These are phyloP conservation scores for Alloplasta piceator DNA, from an alignment of 2,888 invertebrate species.

Conservation along the genomic window DNA sequence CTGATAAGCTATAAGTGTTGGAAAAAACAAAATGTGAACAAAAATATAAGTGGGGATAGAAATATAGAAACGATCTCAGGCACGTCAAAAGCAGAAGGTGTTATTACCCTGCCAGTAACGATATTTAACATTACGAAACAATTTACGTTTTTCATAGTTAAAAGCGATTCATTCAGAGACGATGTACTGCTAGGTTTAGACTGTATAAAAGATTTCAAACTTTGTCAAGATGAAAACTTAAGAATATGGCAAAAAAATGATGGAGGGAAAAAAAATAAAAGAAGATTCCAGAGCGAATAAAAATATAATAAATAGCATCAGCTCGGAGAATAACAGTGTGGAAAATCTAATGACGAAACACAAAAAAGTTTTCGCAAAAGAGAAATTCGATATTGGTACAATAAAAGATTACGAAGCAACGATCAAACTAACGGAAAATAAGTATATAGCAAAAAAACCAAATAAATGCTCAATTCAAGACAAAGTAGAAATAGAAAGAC, in stretches of 20 bases:
- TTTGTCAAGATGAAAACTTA: constrained; percentile 53
- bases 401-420: constrained; percentile 54
- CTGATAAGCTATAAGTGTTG: constrained; percentile 31
- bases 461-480: constrained; percentile 64
- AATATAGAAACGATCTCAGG: constrained; percentile 51
- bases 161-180: constrained; percentile 46
- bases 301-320: neutral
- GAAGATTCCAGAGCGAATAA: neutral
- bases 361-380: constrained; percentile 30
- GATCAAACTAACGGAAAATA: constrained; percentile 33
- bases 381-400: constrained; percentile 60
- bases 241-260: constrained; percentile 33
- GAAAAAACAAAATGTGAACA: constrained; percentile 23
- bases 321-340: constrained; percentile 13
- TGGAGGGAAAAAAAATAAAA: neutral
- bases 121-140: constrained; percentile 19
- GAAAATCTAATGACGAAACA: constrained; percentile 22
- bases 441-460: constrained; percentile 46
- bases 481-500: constrained; percentile 62
- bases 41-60: constrained; percentile 45
- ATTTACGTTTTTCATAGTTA: constrained; percentile 47
- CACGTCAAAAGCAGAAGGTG: constrained; percentile 34
- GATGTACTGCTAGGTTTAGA: constrained; percentile 49
- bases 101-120: constrained; percentile 16
- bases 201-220: constrained; percentile 49